These are phyloP conservation scores for Fukomys damarensis DNA, from an alignment of 2,113 vertebrate genomes.

Conservation along the genomic window DNA sequence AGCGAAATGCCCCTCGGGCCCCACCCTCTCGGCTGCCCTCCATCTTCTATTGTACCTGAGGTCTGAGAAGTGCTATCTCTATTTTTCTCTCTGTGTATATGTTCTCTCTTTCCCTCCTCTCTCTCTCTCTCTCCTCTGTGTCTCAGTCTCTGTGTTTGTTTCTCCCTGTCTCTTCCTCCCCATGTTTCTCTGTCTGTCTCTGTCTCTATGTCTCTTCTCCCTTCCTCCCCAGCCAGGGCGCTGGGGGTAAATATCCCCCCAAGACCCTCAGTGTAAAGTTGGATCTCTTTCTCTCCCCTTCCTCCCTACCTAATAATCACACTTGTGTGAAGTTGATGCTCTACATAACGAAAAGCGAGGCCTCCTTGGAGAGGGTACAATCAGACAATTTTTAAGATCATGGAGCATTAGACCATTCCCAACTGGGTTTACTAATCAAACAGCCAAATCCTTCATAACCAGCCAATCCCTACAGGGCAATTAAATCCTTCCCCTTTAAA, in stretches of 20 bases:
- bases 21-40: neutral
- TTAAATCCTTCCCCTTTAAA: constrained; percentile 99
- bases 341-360: constrained; percentile 87
- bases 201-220: neutral
- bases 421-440: constrained; percentile 99
- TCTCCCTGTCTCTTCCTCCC: neutral
- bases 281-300: constrained; percentile 49
- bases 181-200: neutral
- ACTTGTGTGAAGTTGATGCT: constrained; percentile 92
- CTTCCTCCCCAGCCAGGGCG: constrained; percentile 5
- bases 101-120: neutral
- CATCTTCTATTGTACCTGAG: neutral
- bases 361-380: constrained; percentile 95
- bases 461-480: constrained; percentile 99
- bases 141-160: neutral
- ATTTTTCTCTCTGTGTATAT: neutral
- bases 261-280: constrained; percentile 66
- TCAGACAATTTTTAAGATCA: constrained; percentile 99
- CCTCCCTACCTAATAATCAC: constrained; percentile 86
- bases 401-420: constrained; percentile 99
- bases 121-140: neutral
- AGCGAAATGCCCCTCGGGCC: neutral
- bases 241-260: constrained; percentile 63
- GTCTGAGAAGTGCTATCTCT: neutral
- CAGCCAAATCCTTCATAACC: constrained; percentile 99